Percentiles rank a stretch among this genome's conserved stretches.
Conservation (phyloP, 2,888 invertebrate species). For the Athetis lepigone region DNA sequence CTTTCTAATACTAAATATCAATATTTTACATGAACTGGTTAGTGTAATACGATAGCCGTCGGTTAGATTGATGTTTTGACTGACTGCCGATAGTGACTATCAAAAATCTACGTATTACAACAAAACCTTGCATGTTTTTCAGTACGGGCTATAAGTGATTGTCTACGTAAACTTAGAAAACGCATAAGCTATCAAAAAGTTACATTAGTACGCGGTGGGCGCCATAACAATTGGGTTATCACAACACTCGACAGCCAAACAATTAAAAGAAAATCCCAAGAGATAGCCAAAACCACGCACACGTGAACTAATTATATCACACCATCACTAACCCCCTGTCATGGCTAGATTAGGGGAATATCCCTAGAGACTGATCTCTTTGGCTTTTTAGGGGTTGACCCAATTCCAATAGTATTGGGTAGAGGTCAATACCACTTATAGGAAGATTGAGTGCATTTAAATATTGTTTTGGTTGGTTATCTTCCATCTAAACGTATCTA, state of each 20-base stretch:
- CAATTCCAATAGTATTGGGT: slow-evolving; percentile 14
- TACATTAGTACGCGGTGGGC: too few relatives aligned
- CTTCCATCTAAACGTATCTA: neutral
- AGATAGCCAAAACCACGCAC: slow-evolving; percentile 18
- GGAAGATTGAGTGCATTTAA: neutral
- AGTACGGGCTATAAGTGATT: too few relatives aligned
- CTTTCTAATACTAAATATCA: too few relatives aligned
- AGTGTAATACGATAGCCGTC: too few relatives aligned
- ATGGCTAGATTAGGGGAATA: slow-evolving; percentile 45
- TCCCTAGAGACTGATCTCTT: slow-evolving; percentile 47
- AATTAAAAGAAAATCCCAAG: slow-evolving; percentile 4
- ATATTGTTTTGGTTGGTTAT: neutral
- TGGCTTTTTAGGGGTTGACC: slow-evolving; percentile 37
- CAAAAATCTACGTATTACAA: too few relatives aligned
- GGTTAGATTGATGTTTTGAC: too few relatives aligned
- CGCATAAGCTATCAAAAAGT: too few relatives aligned
- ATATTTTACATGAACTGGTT: too few relatives aligned
- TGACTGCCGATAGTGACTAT: too few relatives aligned
- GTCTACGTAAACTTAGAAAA: too few relatives aligned
- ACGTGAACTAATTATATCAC: slow-evolving; percentile 48
- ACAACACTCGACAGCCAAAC: neutral
- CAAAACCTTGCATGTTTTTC: too few relatives aligned
- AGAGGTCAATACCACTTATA: slow-evolving; percentile 3
- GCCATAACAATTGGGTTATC: too few relatives aligned
- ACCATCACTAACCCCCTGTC: slow-evolving; percentile 40